A percentile compares a stretch with the other conserved stretches of the same genome.
phyloP scores from a whole-genome alignment of 2,888 invertebrate genomes.

The Tipula unca region DNA sequence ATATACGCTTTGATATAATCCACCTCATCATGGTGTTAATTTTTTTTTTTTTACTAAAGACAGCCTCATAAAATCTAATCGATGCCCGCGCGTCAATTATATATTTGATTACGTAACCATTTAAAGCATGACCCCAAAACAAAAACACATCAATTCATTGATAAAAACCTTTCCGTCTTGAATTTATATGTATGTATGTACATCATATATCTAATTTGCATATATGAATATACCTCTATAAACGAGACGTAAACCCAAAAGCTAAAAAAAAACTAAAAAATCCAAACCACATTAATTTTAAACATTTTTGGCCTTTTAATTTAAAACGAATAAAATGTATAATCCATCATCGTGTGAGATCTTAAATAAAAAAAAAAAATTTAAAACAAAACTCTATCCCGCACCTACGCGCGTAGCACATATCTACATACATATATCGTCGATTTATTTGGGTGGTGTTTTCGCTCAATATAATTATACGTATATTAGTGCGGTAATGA shows the following conservation, averaged over 20 bases:
- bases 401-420: no score
- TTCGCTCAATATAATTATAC: not conserved
- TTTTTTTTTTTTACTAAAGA: no score
- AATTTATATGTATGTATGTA: no score
- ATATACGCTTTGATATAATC: no score
- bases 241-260: not conserved
- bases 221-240: not conserved
- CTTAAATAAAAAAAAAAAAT: not conserved
- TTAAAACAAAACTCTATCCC: not conserved
- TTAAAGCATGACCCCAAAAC: not conserved
- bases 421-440: not conserved
- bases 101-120: not conserved
- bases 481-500: no score
- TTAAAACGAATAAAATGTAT: not conserved
- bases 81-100: no score
- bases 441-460: not conserved
- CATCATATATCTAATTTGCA: not conserved
- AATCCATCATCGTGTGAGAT: conserved; percentile 8
- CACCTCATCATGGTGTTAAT: no score
- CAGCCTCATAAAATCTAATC: not conserved
- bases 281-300: not conserved
- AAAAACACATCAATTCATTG: conserved; percentile 2
- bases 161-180: not conserved
- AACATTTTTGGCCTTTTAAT: not conserved
- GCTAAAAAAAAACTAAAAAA: no score